These are phyloP conservation scores for Clanis bilineata DNA, from an alignment of 2,888 invertebrate genomes.

Conservation along the genomic window DNA sequence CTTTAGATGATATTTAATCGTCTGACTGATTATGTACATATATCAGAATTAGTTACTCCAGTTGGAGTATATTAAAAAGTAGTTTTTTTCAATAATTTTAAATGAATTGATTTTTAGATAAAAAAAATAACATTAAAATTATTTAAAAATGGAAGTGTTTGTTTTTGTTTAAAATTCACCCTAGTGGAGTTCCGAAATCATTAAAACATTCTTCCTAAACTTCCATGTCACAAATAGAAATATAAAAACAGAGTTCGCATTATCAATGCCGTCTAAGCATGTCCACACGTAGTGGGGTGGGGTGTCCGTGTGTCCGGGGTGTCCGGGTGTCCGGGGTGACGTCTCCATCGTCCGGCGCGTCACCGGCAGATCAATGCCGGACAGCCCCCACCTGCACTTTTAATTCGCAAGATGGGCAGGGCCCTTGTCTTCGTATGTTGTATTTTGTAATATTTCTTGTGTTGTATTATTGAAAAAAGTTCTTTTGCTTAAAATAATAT, in stretches of 20 bases:
- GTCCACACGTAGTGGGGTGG: slow-evolving; percentile 59
- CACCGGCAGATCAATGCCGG: slow-evolving; percentile 78
- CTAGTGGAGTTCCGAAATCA: too few species aligned
- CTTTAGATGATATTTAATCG: too few species aligned
- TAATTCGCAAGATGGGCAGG: slow-evolving; percentile 55
- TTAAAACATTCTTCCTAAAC: background rate
- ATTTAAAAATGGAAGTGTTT: too few species aligned
- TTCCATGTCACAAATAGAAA: slow-evolving; percentile 20
- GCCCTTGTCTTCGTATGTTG: slow-evolving; percentile 24
- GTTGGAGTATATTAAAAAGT: too few species aligned
- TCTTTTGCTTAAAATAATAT: too few species aligned
- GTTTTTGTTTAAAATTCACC: too few species aligned
- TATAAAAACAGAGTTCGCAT: slow-evolving; percentile 55
- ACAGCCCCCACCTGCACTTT: slow-evolving; percentile 79
- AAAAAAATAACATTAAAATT: too few species aligned
- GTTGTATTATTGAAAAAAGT: background rate
- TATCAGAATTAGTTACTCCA: too few species aligned
- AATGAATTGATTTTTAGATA: too few species aligned
- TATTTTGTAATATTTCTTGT: background rate
- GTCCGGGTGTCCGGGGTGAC: slow-evolving; percentile 44
- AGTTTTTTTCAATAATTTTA: too few species aligned
- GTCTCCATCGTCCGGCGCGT: slow-evolving; percentile 69
- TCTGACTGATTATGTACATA: too few species aligned
- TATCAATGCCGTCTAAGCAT: slow-evolving; percentile 73
- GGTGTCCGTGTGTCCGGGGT: slow-evolving; percentile 29